Percentiles rank a stretch among this genome's conserved stretches.
These are phyloP conservation scores for Ricordea florida DNA, from an alignment of 92 coral and sea anemone genomes.

Conservation along the genomic window DNA sequence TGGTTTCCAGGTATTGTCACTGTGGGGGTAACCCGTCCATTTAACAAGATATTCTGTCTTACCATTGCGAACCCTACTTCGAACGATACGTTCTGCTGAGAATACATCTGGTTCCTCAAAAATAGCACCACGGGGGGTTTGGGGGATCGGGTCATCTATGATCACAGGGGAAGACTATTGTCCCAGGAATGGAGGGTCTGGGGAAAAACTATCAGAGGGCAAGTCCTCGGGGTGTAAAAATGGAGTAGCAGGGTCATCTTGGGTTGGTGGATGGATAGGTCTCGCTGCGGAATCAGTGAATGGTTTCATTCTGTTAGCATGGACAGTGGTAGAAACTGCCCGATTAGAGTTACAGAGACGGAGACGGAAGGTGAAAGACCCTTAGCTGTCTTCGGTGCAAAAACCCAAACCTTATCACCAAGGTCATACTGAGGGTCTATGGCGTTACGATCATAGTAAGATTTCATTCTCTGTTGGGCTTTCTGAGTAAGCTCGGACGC, in stretches of 20 bases:
- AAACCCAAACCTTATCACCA: constrained; percentile 56
- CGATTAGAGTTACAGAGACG: not conserved
- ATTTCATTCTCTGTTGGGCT: constrained; percentile 59
- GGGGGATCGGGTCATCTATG: not conserved
- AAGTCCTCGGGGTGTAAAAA: not conserved
- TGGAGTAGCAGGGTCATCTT: not conserved
- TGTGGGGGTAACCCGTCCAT: not conserved
- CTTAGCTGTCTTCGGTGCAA: constrained; percentile 32
- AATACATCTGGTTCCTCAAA: not conserved
- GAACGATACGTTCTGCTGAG: not conserved
- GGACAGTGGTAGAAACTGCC: constrained; percentile 1
- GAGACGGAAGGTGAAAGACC: constrained; percentile 5
- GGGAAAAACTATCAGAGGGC: constrained; percentile 13
- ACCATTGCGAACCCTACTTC: not conserved
- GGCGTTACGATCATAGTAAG: constrained; percentile 21
- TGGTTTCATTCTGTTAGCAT: constrained; percentile 10
- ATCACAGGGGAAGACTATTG: not conserved
- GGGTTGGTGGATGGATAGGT: not conserved
- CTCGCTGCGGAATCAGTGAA: not conserved
- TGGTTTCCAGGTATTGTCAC: not conserved
- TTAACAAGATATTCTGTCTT: not conserved
- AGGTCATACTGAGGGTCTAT: not conserved
- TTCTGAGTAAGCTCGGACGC: constrained; percentile 35
- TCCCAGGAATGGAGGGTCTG: not conserved
- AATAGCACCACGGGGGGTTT: not conserved